Percentiles rank a stretch among this genome's conserved stretches.
Evolutionary conservation across 2,797 vertebrate species (phyloP).

Genomic region (Allobates femoralis): DNA sequence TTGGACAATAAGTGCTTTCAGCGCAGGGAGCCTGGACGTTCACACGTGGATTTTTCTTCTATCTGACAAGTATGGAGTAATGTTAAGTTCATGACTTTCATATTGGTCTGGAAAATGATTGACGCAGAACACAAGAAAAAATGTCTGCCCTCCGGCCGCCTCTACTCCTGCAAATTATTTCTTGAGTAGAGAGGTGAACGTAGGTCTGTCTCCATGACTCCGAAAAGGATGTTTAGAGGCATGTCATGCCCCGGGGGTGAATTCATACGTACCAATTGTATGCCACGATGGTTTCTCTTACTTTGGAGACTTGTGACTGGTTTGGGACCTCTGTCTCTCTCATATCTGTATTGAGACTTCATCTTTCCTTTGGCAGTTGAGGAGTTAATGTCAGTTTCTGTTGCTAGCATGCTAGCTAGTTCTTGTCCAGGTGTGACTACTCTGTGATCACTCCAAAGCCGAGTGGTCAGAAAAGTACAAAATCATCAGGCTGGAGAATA

Average conservation of each 20-base stretch:
- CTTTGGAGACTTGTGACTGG: no score
- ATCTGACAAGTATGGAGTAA: background rate
- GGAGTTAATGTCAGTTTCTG: no score
- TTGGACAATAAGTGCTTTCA: background rate
- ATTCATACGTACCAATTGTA: no score
- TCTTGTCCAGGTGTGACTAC: no score
- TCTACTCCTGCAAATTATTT: background rate
- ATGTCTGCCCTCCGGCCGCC: background rate
- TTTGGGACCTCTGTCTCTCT: no score
- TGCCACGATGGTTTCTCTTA: no score
- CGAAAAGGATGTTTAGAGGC: background rate
- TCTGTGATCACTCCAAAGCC: no score
- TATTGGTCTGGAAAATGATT: conserved; percentile 15
- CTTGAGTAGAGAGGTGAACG: background rate
- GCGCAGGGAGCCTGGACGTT: background rate
- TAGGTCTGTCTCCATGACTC: background rate
- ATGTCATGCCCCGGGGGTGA: background rate
- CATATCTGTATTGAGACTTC: no score
- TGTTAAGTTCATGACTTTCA: conserved; percentile 11
- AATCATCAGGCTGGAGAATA: no score
- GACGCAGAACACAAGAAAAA: background rate
- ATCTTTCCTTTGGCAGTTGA: no score
- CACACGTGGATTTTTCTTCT: background rate
- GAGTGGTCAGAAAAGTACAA: no score
- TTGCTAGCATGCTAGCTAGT: no score